Evolutionary conservation across 2,888 invertebrate species (phyloP), one percentile per base, ranked within the genome.

Genomic region (Antheraea assamensis): DNA sequence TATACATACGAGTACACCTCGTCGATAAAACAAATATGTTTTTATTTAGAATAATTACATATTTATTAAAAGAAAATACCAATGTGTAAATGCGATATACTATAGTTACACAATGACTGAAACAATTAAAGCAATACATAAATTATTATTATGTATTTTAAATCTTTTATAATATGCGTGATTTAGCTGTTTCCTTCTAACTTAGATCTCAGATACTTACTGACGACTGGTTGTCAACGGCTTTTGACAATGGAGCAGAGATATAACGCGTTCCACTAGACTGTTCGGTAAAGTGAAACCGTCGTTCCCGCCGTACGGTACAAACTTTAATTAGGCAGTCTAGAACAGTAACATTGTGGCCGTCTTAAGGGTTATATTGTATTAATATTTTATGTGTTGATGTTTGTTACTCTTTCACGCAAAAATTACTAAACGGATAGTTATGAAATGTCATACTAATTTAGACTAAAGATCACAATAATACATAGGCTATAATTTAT

Each of bases 241-340:
- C 19, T 31, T 66, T 74, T 68, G 74, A 74, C 42, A 71, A 72
- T 72, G 35, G 80, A 77, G 76, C 74, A 74, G 72, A 76, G 76
- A 76, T 80, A 79, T 76, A 75, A 74, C 76, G 79, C 68, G 35
- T 68, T 68, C 35, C 68, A 8, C 76, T 81, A 81, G 79, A 80
- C 76, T 75, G 79, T 76, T 35, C 21, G 78, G 77, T 79, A 78
- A 79, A 81, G 81, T 81, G 81, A 77, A 75, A 77, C 75, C 78
- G 68, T 75, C 75, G 79, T 83, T 80, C 76, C 75, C 79, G 61
- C 81, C 82, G 84, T 86, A 85, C 85, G 88, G 84, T 83, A 76
- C 88, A 78, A 88, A 89, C 87, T 91, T 91, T 90, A 90, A 92
- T 91, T 91, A 91, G 90, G 80, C 84, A 80, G 85, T 85, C 86